phyloP scores from a whole-genome alignment of 2,888 invertebrate species.

The Ennomos erosarius region DNA sequence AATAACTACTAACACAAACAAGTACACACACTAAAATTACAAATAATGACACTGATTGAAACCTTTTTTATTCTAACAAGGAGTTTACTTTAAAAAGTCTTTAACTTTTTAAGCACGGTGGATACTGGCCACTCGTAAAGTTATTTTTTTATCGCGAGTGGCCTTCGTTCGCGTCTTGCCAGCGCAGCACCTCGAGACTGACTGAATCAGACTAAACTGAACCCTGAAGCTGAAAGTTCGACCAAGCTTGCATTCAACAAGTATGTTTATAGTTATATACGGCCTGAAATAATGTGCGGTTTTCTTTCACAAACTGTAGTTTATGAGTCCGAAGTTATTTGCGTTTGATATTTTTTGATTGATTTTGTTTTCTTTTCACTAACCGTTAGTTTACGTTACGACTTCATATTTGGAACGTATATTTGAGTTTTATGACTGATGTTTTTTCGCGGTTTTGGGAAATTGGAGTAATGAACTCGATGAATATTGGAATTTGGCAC shows the following conservation, averaged over 20 bases:
- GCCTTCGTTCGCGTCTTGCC: constrained; percentile 40
- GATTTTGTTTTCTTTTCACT: too few relatives aligned
- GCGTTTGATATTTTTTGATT: not conserved
- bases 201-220: constrained; percentile 48
- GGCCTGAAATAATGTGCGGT: constrained; percentile 6
- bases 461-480: too few relatives aligned
- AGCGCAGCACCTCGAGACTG: constrained; percentile 22
- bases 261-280: constrained; percentile 49
- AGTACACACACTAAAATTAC: constrained; percentile 19
- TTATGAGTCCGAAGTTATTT: not conserved
- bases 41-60: constrained; percentile 19
- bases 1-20: not conserved
- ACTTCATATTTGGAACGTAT: too few relatives aligned
- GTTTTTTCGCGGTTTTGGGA: too few relatives aligned
- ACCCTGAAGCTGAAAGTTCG: constrained; percentile 39
- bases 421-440: too few relatives aligned
- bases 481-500: too few relatives aligned
- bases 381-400: too few relatives aligned
- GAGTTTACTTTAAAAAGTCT: not conserved
- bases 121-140: constrained; percentile 25
- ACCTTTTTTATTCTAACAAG: constrained; percentile 11
- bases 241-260: constrained; percentile 58
- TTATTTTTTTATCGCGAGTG: constrained; percentile 24
- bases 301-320: not conserved
- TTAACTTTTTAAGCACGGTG: not conserved